Conservation (phyloP, 1,140 invertebrate species). For the Papilio glaucus region DNA sequence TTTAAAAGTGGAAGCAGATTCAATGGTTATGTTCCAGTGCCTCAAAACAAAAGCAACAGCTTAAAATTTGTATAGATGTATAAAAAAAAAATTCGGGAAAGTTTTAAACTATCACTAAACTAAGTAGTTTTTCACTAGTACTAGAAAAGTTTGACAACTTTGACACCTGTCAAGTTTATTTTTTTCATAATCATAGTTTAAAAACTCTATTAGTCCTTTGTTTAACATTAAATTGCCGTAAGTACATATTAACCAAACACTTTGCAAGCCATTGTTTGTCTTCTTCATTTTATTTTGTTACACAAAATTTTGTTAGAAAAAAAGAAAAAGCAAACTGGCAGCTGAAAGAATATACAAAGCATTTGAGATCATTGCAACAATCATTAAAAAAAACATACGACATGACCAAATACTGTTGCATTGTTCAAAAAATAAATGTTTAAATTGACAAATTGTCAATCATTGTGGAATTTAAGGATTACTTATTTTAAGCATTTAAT, state of each 20-base stretch:
- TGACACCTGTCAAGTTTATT: not conserved
- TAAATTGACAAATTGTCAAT: too few species aligned
- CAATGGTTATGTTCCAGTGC: not conserved
- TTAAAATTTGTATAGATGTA: too few species aligned
- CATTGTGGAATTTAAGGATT: too few species aligned
- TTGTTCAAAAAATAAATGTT: not conserved
- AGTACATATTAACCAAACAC: not conserved
- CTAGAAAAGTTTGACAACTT: too few species aligned
- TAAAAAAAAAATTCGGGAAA: not conserved
- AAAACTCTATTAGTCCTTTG: too few species aligned
- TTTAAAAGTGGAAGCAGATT: not conserved
- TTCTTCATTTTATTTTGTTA: not conserved
- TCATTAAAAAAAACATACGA: not conserved
- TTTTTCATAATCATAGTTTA: too few species aligned
- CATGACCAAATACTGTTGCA: not conserved
- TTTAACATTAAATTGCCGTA: not conserved
- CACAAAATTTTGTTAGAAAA: not conserved
- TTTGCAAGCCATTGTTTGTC: not conserved
- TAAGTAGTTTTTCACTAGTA: too few species aligned
- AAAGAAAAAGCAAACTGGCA: not conserved
- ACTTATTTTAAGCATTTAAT: too few species aligned
- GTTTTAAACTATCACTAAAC: not conserved
- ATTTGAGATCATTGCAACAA: not conserved
- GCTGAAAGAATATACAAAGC: conserved; percentile 6
- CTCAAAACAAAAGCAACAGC: not conserved